phyloP scores from a whole-genome alignment of 2,797 vertebrate genomes.

The Synaphobranchus kaupii region DNA sequence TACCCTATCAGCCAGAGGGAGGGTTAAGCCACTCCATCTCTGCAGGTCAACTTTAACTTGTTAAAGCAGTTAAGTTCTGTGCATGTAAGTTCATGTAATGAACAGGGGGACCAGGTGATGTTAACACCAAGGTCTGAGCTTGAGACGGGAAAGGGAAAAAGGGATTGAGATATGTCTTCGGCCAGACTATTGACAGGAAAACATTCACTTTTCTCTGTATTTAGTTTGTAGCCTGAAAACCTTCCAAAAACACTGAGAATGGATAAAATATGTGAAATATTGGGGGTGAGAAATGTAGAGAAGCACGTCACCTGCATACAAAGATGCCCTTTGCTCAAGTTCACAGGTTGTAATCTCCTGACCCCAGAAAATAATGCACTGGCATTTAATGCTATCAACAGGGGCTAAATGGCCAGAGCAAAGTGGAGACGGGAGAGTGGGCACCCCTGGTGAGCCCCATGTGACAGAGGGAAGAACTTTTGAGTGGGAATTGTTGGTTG shows the following conservation, averaged over 20 bases:
- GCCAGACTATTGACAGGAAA: background rate
- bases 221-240: background rate
- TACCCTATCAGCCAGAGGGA: slow-evolving; percentile 14
- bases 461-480: background rate
- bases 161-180: background rate
- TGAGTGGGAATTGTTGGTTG: background rate
- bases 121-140: background rate
- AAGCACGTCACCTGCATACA: background rate
- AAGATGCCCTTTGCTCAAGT: background rate
- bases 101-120: background rate
- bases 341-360: background rate
- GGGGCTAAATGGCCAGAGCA: background rate
- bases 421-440: background rate
- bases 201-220: background rate
- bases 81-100: background rate
- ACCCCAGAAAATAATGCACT: background rate
- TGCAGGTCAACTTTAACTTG: background rate
- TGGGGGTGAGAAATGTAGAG: background rate
- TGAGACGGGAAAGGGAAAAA: background rate
- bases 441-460: background rate
- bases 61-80: background rate
- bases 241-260: background rate
- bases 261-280: background rate
- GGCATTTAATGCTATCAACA: background rate
- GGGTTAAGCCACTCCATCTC: slow-evolving; percentile 10